Percentiles rank a stretch among this genome's conserved stretches.
These are phyloP conservation scores for Spheniscus mendiculus DNA, from an alignment of 2,113 vertebrate species.

Conservation along the genomic window DNA sequence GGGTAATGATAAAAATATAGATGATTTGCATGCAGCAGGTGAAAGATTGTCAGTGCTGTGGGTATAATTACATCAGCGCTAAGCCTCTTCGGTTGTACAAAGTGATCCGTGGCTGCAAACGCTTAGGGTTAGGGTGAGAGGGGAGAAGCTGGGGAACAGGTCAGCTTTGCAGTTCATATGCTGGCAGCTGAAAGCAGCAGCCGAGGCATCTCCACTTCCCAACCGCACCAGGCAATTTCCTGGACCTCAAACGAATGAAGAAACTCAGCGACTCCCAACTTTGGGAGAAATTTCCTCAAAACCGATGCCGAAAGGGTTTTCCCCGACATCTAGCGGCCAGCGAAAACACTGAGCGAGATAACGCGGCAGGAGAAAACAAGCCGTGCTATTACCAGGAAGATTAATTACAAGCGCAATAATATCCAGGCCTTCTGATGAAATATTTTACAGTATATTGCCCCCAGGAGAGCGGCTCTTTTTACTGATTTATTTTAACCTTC, in stretches of 20 bases:
- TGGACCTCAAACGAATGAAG: rapidly evolving
- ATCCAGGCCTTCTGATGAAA: constrained; percentile 64
- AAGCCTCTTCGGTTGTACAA: background rate
- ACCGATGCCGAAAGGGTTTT: background rate
- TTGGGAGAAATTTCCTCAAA: background rate
- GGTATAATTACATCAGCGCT: background rate
- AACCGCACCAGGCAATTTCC: background rate
- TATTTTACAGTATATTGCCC: constrained; percentile 54
- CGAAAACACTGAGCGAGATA: background rate
- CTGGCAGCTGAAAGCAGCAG: background rate
- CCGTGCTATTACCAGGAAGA: constrained; percentile 23
- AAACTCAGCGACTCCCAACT: background rate
- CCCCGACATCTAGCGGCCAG: constrained; percentile 10
- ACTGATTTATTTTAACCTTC: constrained; percentile 67
- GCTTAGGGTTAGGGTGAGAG: background rate
- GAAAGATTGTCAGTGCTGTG: background rate
- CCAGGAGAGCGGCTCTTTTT: constrained; percentile 50
- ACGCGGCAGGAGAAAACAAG: background rate
- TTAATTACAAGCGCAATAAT: constrained; percentile 61
- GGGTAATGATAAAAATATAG: background rate
- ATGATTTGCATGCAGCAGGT: background rate
- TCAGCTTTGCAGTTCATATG: background rate
- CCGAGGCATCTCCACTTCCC: background rate
- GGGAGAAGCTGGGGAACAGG: background rate
- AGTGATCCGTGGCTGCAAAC: background rate